phyloP scores from a whole-genome alignment of 2,888 invertebrate species.

The Panopea generosa region DNA sequence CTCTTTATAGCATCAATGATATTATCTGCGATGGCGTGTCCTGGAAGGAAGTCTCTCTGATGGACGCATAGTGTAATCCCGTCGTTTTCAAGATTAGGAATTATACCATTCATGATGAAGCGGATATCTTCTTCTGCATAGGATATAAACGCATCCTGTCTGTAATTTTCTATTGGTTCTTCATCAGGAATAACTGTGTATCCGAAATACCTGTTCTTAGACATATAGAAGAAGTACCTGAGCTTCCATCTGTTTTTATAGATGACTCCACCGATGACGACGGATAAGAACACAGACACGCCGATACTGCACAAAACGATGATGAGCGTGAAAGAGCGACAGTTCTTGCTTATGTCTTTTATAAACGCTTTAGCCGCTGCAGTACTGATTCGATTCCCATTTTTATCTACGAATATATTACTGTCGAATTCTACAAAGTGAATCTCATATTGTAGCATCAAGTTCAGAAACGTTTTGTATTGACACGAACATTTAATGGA shows the following conservation, averaged over 20 bases:
- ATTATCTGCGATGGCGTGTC: slow-evolving; percentile 60
- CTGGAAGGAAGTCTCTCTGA: slow-evolving; percentile 64
- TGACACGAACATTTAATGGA: slow-evolving; percentile 18
- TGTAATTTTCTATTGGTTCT: slow-evolving; percentile 23
- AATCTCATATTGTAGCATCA: slow-evolving; percentile 22
- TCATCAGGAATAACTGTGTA: slow-evolving; percentile 10
- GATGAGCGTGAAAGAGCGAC: slow-evolving; percentile 1
- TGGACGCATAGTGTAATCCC: slow-evolving; percentile 63
- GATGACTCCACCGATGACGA: slow-evolving; percentile 33
- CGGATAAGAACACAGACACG: slow-evolving; percentile 12
- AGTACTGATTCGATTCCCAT: background rate
- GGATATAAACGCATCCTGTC: slow-evolving; percentile 62
- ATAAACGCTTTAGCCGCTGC: background rate
- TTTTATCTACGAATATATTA: slow-evolving; percentile 16
- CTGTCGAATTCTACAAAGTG: slow-evolving; percentile 13
- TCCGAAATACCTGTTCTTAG: slow-evolving; percentile 30
- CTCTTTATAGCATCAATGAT: slow-evolving; percentile 60
- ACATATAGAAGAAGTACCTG: slow-evolving; percentile 51
- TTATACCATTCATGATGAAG: slow-evolving; percentile 26
- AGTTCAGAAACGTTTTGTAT: slow-evolving; percentile 18
- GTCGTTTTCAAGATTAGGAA: slow-evolving; percentile 26
- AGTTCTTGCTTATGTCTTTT: background rate
- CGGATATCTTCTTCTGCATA: slow-evolving; percentile 45
- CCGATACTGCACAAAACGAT: slow-evolving; percentile 3
- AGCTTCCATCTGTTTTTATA: slow-evolving; percentile 59